These are phyloP conservation scores for Antigone vipio DNA, from an alignment of 2,113 vertebrate species.

Conservation along the genomic window DNA sequence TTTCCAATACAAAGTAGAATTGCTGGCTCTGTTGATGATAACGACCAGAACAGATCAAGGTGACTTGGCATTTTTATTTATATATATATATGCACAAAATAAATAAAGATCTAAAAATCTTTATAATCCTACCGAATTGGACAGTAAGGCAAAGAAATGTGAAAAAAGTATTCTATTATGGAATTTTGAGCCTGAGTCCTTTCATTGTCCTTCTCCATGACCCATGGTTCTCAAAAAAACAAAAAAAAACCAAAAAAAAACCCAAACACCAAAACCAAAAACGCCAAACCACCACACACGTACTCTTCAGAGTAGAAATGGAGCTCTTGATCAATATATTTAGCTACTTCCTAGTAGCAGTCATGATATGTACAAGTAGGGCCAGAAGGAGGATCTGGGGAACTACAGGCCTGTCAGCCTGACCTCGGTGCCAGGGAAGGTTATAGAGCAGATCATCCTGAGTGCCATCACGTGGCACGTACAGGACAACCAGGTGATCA, in stretches of 20 bases:
- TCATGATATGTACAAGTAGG: not conserved
- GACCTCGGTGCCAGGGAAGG: not conserved
- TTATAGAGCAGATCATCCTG: not conserved
- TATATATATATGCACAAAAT: too few relatives aligned
- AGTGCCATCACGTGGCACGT: not conserved
- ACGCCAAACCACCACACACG: not conserved
- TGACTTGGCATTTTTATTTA: not conserved
- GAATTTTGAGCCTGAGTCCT: not conserved
- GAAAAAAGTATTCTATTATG: not conserved
- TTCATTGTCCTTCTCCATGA: not conserved
- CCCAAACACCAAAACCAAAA: too few relatives aligned
- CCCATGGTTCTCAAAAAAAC: not conserved
- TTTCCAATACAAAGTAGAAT: not conserved
- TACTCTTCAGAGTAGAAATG: not conserved
- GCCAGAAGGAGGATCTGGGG: not conserved
- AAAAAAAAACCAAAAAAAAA: not conserved
- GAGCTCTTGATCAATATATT: not conserved
- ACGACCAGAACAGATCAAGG: not conserved
- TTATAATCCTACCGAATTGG: not conserved
- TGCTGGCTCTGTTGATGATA: not conserved
- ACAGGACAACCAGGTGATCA: not conserved
- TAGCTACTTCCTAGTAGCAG: not conserved
- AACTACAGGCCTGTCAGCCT: not conserved
- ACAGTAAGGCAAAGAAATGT: not conserved
- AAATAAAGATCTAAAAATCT: not conserved